Evolutionary conservation across 2,888 invertebrate species (phyloP), one percentile per base, ranked within the genome.

Genomic region (Odontothrips loti): DNA sequence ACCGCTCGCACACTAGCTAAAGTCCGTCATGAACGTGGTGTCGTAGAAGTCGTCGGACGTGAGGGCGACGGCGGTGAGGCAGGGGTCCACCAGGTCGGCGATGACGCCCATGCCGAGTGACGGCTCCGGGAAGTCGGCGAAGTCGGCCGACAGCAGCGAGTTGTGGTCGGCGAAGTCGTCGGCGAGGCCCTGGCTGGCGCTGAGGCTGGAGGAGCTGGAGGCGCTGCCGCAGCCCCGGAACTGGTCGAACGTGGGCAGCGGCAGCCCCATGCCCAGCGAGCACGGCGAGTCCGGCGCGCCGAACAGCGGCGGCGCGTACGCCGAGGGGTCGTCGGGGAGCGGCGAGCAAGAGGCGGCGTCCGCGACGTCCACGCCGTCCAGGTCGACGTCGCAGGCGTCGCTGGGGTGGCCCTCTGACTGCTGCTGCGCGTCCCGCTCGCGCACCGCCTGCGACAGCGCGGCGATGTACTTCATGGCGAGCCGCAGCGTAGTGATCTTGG

Each of bases 381-480:
- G 79, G 81, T 12, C 48, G 80, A 20, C 9, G 81, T 51, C 58
- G 82, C n/a, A n/a, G 82, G 79, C 83, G 34, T 43, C 34, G 34
- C 51, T 51, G 51, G 10, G 48, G 48, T 2, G 51, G 20, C 58
- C 17, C 20, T n/a, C n/a, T n/a, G 34, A 2, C 34, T 43, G 34
- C 68, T 75, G 68, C 58, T 58, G 58, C 47, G 81, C 68, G 79
- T 82, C 81, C 34, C 90, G 88, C 83, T 89, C 86, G 79, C 86
- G 85, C 82, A 94, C 87, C 0, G 93, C 91, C 0, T 92, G 89
- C n/a, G 91, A 92, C 80, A 96, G 88, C 20, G 94, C 92, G 17
- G 92, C 89, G 84, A 96, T 96, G 86, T 96, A 96, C 86, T 93
- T 92, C 94, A 96, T 95, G 43, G 96, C 96, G 83, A 96, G 89